Conservation (phyloP, 2,888 invertebrate species). For the Caenorhabditis macrosperma region DNA sequence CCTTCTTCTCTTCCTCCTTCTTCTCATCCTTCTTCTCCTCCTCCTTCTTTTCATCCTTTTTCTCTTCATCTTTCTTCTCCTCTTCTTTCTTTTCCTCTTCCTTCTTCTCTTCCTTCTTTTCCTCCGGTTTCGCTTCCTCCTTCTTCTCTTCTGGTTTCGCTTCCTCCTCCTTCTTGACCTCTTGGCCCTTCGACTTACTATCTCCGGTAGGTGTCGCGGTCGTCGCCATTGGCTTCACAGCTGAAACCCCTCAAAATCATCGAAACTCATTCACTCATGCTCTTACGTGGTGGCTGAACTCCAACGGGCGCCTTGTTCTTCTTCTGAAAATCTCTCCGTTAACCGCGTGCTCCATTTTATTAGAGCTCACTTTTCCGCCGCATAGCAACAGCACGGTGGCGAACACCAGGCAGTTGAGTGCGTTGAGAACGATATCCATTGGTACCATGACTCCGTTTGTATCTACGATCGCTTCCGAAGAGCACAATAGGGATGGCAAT, state of each 20-base stretch:
- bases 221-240: slow-evolving; percentile 11
- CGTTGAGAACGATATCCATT: slow-evolving; percentile 38
- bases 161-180: background rate
- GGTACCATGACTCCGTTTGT: slow-evolving; percentile 34
- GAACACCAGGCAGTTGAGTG: slow-evolving; percentile 4
- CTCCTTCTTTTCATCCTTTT: slow-evolving; percentile 5
- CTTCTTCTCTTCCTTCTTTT: slow-evolving; percentile 5
- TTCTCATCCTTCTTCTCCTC: slow-evolving; percentile 2
- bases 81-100: slow-evolving; percentile 1
- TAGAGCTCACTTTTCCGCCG: slow-evolving; percentile 11
- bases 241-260: background rate
- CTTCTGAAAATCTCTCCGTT: background rate
- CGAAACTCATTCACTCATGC: background rate
- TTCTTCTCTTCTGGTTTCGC: slow-evolving; percentile 6
- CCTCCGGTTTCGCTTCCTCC: background rate
- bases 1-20: background rate
- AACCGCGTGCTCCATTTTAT: background rate
- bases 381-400: slow-evolving; percentile 4
- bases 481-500: background rate
- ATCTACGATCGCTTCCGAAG: background rate
- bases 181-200: background rate
- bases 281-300: slow-evolving; percentile 24
- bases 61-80: background rate
- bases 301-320: slow-evolving; percentile 7
- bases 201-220: background rate